Evolutionary conservation across 1,140 invertebrate species (phyloP), one percentile per base, ranked within the genome.

Genomic region (Palaemon carinicauda): DNA sequence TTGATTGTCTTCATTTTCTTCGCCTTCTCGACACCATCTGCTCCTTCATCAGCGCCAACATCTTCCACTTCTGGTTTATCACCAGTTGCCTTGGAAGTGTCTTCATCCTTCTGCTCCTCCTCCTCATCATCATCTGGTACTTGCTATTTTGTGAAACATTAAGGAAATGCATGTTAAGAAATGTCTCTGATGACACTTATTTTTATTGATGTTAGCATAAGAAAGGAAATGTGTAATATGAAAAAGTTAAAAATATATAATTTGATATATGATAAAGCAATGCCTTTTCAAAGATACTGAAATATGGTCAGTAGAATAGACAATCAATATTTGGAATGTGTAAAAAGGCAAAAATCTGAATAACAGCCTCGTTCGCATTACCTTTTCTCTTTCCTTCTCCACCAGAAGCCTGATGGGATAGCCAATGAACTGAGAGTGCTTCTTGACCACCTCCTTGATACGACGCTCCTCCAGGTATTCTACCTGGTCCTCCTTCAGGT

Each of bases 391-490:
- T 92, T 98, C 97, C 92, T 98, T 98, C 91, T 98, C 96, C 0
- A 98, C 96, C 3, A 97, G 90, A 80, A 99, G 92, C 91, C 98
- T 98, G 92, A 99, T 99, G 4, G 98, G 98, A 91, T 99, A 99
- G 51, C 98, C 98, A 92, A 99, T 99, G 92, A 99, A 99, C 92
- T 99, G 98, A 7, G 90, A 98, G 92, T 99, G 98, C 91, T 99
- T 99, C 94, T 99, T 99, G 1, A 99, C 97, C 41, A 99, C 95
- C 90, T 99, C 97, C 91, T 99, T 99, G 89, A 99, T 95, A 90
- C 97, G 97, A 88, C 94, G 93, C 91, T 99, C 98, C 91, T 99
- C 97, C 69, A 97, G 91, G 91, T 96, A 98, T 90, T 98, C 97
- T 3, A 94, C 93, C 90, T 98, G 95, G 91, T 98, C 97, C 92